Evolutionary conservation across 2,797 vertebrate species (phyloP).

Genomic region (Scolopax bukidnonensis): DNA sequence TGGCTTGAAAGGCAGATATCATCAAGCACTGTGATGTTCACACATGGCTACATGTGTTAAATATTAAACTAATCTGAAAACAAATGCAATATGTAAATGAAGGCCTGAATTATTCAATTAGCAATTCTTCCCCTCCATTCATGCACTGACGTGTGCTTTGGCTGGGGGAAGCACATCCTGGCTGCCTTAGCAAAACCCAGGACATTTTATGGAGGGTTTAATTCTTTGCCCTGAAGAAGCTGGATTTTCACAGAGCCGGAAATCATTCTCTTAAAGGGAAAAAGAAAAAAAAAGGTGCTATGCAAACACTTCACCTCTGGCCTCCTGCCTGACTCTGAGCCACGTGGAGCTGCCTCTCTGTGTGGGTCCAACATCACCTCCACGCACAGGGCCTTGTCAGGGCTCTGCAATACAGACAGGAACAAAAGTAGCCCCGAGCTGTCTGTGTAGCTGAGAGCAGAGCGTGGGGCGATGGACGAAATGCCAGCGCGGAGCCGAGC

Average conservation of each 20-base stretch:
- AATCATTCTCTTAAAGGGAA: background rate
- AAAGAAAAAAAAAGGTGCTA: background rate
- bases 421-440: background rate
- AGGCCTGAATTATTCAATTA: conserved; percentile 26
- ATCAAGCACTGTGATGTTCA: conserved; percentile 45
- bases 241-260: background rate
- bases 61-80: conserved; percentile 54
- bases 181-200: background rate
- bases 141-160: background rate
- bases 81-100: conserved; percentile 3
- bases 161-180: background rate
- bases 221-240: background rate
- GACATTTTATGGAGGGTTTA: background rate
- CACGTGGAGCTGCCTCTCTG: fast-evolving
- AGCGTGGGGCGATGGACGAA: background rate
- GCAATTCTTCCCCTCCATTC: background rate
- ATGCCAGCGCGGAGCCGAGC: fast-evolving
- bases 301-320: background rate
- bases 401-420: background rate
- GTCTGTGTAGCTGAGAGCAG: background rate
- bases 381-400: fast-evolving
- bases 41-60: conserved; percentile 39
- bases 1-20: conserved; percentile 56
- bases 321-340: background rate
- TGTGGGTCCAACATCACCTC: background rate